Base-by-base conservation (phyloP, 2,888 invertebrate species). In the Pseudococcus jackbeardsleyi region DNA sequence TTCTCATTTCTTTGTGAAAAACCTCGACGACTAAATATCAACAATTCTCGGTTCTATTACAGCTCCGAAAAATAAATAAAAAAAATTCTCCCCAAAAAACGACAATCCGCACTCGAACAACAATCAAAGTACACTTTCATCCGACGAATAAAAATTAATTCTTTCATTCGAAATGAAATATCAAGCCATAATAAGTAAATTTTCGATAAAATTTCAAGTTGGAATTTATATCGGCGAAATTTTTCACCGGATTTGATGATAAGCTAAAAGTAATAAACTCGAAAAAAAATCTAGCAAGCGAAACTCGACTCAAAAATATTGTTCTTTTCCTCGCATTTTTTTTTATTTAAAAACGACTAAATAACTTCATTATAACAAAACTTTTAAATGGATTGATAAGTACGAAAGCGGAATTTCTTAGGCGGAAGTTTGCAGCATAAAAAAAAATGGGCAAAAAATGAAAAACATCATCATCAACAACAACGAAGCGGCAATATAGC, bases 311-410 rank as follows among this genome's bases (percentile, higher is more conserved):
- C 5, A 64, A 22, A 59, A 64, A 64, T 64, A 64, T 64, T 64
- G 22, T 15, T 64, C 22, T 64, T 64, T 64, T 64, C 42, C 42
- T 42, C 42, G 42, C 7, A 64, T 64, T 22, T 54, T 64, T 59
- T 33, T 22, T 64, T 22, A 64, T 64, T 64, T 19, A 22, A 64
- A 64, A 64, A 12, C 64, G 19, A 9, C 22, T 19, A 6, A 22
- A 9, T 22, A 64, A 64, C 64, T 64, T 64, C 22, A 64, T 64
- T 64, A 64, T 64, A 22, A 64, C 22, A 19, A 22, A 64, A 64
- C 22, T 64, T 64, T 22, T 64, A 64, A 64, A 64, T 64, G 22
- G 64, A 64, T 64, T 64, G 64, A 64, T 64, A 64, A 64, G 9
- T 64, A 64, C 17, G n/a, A 15, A 19, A 19, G 64, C 9, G 6